Evolutionary conservation across 2,888 invertebrate genomes (phyloP).

Genomic region (Conus canariensis): DNA sequence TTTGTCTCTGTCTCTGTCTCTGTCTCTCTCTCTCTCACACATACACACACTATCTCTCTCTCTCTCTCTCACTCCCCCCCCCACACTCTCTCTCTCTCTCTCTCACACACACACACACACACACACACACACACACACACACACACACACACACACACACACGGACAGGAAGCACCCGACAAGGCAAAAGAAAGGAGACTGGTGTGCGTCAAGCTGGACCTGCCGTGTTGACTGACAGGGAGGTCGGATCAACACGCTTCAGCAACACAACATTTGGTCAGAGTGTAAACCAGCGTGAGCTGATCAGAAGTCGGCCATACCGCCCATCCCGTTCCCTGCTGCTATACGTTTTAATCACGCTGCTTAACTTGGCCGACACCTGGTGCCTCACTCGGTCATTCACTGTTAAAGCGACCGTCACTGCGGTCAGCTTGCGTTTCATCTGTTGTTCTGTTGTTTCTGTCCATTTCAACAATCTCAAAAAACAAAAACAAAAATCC

Average conservation of each 20-base stretch:
- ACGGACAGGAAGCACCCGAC: background rate
- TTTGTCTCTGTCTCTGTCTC: too few species aligned
- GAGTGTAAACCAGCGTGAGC: conserved; percentile 2
- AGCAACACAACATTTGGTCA: background rate
- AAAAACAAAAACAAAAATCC: too few species aligned
- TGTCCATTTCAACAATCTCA: too few species aligned
- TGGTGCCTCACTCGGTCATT: too few species aligned
- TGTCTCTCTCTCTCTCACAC: too few species aligned
- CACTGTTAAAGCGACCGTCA: background rate
- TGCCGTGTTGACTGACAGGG: background rate
- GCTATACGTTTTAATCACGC: background rate
- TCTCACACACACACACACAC: too few species aligned
- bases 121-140: conserved; percentile 27
- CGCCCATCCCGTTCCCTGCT: conserved; percentile 11
- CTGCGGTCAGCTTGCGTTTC: too few species aligned
- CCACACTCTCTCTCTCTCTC: too few species aligned
- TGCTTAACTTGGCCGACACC: background rate
- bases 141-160: conserved; percentile 39
- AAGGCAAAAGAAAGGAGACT: background rate
- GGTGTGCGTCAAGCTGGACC: background rate
- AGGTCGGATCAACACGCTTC: conserved; percentile 4
- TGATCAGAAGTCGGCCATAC: background rate
- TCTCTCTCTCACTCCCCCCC: too few species aligned
- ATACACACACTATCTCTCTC: too few species aligned
- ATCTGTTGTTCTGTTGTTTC: too few species aligned